Percentiles rank a stretch among this genome's conserved stretches.
phyloP scores from a whole-genome alignment of 2,888 invertebrate species.

The Lypha dubia region DNA sequence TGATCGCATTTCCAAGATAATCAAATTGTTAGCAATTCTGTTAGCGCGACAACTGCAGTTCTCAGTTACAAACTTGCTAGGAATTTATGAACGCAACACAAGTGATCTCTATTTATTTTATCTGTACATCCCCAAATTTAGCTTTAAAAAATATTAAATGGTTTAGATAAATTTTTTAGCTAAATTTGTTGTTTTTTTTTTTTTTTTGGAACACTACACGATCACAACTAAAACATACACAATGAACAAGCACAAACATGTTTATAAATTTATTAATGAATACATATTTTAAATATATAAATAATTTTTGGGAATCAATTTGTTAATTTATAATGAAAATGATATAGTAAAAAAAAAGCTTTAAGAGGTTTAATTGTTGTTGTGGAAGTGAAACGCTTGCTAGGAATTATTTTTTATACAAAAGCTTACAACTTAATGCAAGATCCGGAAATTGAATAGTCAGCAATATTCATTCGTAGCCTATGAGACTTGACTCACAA shows the following conservation, averaged over 20 bases:
- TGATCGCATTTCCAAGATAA: not conserved
- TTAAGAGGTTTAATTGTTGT: slow-evolving; percentile 1
- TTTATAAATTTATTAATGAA: no score
- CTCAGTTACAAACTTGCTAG: not conserved
- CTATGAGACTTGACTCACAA: no score
- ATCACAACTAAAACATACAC: slow-evolving; percentile 62
- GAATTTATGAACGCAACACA: no score
- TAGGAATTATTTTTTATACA: not conserved
- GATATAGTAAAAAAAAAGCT: not conserved
- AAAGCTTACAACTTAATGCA: not conserved
- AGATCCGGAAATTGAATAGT: not conserved
- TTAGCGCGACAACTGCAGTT: not conserved
- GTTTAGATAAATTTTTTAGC: not conserved
- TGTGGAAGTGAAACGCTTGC: not conserved
- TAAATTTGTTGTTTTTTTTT: no score
- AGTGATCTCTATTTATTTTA: slow-evolving; percentile 6
- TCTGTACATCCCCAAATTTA: slow-evolving; percentile 2
- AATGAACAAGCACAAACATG: slow-evolving; percentile 58
- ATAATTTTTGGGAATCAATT: no score
- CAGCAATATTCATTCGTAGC: no score
- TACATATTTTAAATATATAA: no score
- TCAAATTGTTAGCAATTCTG: not conserved
- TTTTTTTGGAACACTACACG: slow-evolving; percentile 1
- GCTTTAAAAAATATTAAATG: slow-evolving; percentile 14
- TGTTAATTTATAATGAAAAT: no score